Evolutionary conservation across 2,113 vertebrate species (phyloP).

Genomic region (Cettia cetti): DNA sequence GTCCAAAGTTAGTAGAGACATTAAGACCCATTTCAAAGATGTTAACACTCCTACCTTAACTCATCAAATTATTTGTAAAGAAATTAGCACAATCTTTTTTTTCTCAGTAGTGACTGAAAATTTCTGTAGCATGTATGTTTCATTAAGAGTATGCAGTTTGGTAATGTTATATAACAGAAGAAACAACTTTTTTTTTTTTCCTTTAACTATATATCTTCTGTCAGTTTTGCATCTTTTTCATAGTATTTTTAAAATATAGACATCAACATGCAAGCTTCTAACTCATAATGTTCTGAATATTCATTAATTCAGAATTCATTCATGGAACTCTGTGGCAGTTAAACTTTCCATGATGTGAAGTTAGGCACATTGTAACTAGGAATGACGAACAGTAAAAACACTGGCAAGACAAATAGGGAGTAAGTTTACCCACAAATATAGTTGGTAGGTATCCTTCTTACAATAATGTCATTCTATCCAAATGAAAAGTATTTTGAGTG

Average conservation of each 20-base stretch:
- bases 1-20: neutral
- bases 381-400: neutral
- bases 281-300: neutral
- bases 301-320: neutral
- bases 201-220: neutral
- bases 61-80: neutral
- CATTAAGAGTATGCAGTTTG: neutral
- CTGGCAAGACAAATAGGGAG: neutral
- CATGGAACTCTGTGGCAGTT: neutral
- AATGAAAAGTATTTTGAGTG: neutral
- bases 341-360: neutral
- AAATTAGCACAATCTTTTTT: neutral
- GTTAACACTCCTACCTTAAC: neutral
- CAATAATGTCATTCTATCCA: rapidly evolving
- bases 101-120: neutral
- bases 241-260: neutral
- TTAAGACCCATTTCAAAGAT: neutral
- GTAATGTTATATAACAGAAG: neutral
- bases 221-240: neutral
- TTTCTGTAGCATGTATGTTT: neutral
- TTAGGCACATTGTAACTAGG: neutral
- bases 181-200: neutral
- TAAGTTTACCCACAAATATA: neutral
- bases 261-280: neutral
- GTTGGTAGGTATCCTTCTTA: neutral